Base-by-base conservation (phyloP, 2,888 invertebrate genomes). In the Syritta pipiens region DNA sequence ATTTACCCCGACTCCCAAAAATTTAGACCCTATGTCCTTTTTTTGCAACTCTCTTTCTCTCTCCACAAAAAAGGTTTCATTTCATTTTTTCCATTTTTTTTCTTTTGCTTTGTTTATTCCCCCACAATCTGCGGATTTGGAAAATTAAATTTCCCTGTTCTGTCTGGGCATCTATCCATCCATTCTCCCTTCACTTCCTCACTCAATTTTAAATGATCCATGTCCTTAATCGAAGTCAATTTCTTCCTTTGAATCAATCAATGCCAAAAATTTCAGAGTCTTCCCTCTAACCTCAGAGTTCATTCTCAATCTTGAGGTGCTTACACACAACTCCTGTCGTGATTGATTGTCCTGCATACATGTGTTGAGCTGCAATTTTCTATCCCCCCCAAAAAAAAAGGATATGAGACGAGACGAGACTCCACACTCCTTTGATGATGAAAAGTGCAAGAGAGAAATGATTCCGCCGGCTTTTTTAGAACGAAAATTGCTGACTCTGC, bases 311-410 rank as follows among this genome's bases (percentile, higher is more conserved):
- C 37, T 35, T 49, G 12, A 35, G 51, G 20, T 42, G 32, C 46
- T 44, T 35, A 9, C 19, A 51, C 44, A 53, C 12, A 53, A 51
- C 30, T 17, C 35, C 48, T 53, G 22, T 19, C 2, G 69, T 69
- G 59, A 69, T 69, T 69, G 69, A 69, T 69, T 51, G 69, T 69
- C 59, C 26, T 69, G 9, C 69, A 69, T 35, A 60, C 59, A 59
- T 26, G 44, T 44, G 59, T 51, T 60, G 69, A 69, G 26, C 42
- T 60, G 69, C 69, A 69, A 69, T 69, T 53, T 53, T 53, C 53
- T 12, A 17, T 17, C 37, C 17, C 26, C 28, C 40, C 40, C 26
- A 6, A 4, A 3, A 57, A 57, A 20, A 12, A 19, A 42, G 42
- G 14, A 24, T 26, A 48, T 30, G 7, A 17, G 10, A 1, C 22